Conservation (phyloP, 2,888 invertebrate species). For the Drosophila eohydei region DNA sequence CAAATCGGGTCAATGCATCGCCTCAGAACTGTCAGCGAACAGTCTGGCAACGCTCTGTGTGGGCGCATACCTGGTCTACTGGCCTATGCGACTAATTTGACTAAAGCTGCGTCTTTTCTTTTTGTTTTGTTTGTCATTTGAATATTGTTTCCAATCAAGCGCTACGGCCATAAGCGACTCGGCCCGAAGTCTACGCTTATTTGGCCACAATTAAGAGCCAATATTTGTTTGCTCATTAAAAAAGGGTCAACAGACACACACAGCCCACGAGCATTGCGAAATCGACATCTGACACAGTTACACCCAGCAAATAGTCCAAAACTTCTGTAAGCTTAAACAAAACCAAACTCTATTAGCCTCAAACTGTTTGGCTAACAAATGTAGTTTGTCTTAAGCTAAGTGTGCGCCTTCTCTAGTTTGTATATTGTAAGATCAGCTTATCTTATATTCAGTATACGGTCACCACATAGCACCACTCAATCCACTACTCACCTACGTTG, state of each 20-base stretch:
- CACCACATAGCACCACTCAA: not conserved
- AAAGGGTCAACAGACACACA: conserved; percentile 53
- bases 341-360: not conserved
- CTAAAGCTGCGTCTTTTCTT: conserved; percentile 33
- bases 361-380: not conserved
- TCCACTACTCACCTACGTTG: no score
- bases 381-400: not conserved
- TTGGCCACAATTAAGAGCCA: conserved; percentile 52
- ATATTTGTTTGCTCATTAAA: conserved; percentile 59
- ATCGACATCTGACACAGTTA: conserved; percentile 16
- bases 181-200: conserved; percentile 18
- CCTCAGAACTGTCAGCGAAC: conserved; percentile 39
- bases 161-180: conserved; percentile 19
- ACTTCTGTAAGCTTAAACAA: not conserved
- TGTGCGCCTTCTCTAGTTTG: not conserved
- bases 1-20: conserved; percentile 72
- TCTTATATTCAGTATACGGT: not conserved
- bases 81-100: conserved; percentile 36
- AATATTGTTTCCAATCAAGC: conserved; percentile 42
- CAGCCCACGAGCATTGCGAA: conserved; percentile 14
- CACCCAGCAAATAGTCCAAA: conserved; percentile 13
- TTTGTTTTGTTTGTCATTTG: conserved; percentile 19
- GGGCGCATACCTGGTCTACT: conserved; percentile 28
- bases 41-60: conserved; percentile 26
- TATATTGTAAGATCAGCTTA: no score